Conservation (phyloP, 1,140 invertebrate species). For the Cydia strobilella region DNA sequence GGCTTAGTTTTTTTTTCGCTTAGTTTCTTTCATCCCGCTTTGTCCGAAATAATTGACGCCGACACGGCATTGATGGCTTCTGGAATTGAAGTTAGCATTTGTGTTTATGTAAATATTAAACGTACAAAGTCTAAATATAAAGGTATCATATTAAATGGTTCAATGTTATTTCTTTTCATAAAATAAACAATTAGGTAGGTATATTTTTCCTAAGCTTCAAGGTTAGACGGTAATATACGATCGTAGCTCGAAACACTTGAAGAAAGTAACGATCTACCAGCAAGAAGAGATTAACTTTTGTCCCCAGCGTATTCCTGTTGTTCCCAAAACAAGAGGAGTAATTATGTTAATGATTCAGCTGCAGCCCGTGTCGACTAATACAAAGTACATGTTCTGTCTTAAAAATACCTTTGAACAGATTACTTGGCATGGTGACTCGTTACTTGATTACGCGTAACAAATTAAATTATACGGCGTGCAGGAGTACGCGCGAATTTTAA, state of each 20-base stretch:
- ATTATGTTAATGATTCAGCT: conserved; percentile 43
- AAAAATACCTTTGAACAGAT: conserved; percentile 39
- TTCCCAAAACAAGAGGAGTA: conserved; percentile 38
- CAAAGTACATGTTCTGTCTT: conserved; percentile 34
- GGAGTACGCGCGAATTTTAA: conserved; percentile 34
- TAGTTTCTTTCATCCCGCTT: background rate
- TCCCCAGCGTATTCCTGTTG: conserved; percentile 33
- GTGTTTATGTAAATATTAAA: background rate
- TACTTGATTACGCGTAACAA: conserved; percentile 35
- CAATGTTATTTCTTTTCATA: background rate
- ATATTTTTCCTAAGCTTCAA: background rate
- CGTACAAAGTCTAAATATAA: background rate
- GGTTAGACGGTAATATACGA: background rate
- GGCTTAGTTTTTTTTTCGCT: conserved; percentile 19
- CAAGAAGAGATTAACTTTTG: conserved; percentile 22
- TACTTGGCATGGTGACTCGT: conserved; percentile 33
- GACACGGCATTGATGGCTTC: background rate
- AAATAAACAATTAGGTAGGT: background rate
- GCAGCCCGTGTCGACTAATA: conserved; percentile 33
- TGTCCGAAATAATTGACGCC: conserved; percentile 9
- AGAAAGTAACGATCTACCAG: conserved; percentile 23
- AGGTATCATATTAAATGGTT: background rate
- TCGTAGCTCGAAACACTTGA: background rate
- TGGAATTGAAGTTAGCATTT: background rate
- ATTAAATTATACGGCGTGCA: conserved; percentile 38